Conservation (phyloP, 2,888 invertebrate genomes). For the Pristionchus mayeri region DNA sequence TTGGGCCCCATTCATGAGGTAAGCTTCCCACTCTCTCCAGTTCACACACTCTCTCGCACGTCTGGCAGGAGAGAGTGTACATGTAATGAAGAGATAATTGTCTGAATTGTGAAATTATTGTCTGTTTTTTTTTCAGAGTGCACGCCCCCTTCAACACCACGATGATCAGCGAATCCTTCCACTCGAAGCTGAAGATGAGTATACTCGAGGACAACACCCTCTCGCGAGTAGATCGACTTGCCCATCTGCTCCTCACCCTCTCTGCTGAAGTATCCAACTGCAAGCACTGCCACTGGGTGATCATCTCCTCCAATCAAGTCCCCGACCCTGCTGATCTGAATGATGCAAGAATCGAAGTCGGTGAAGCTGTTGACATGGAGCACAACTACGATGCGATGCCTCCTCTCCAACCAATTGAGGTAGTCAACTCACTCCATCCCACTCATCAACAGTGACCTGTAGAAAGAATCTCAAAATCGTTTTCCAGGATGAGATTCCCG, state of each 20-base stretch:
- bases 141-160: neutral
- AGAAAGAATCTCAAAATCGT: neutral
- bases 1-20: neutral
- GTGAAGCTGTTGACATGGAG: neutral
- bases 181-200: conserved; percentile 14
- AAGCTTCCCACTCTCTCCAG: neutral
- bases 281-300: neutral
- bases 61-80: too few species aligned
- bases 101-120: too few species aligned
- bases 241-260: neutral
- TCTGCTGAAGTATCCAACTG: neutral
- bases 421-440: neutral
- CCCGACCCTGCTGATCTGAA: neutral
- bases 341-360: neutral
- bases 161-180: neutral
- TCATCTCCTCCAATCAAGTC: neutral
- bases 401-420: neutral
- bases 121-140: neutral
- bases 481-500: neutral
- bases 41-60: neutral
- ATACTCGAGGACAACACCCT: neutral
- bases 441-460: neutral
- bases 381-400: neutral
- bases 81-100: too few species aligned
- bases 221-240: neutral